Evolutionary conservation across 2,888 invertebrate species (phyloP), one percentile per base, ranked within the genome.

Genomic region (Eupithecia centaureata): DNA sequence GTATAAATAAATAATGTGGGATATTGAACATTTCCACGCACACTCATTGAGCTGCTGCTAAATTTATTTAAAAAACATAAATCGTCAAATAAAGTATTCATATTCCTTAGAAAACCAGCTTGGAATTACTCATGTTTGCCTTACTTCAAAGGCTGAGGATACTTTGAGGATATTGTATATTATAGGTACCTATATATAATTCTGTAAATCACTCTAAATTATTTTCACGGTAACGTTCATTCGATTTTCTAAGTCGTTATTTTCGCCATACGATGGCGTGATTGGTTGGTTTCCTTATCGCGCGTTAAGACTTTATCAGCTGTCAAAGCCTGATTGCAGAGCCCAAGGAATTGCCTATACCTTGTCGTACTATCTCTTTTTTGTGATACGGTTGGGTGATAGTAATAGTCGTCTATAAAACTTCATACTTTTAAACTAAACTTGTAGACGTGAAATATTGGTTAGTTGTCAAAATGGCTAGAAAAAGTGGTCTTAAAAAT

Each of bases 281-380:
- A 63, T 72, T 54, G 58, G 61, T 25, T 61, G 22, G 32, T 61
- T 71, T 30, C 57, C 67, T 71, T 74, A 73, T 73, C 75, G 63
- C 58, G 61, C 73, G 65, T 72, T 74, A 65, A 61, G 61, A 61
- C 73, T 74, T 76, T 80, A 80, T 79, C 77, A 77, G 75, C 74
- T 71, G 71, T 72, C 78, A 77, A 80, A 79, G 73, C 70, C 68
- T 73, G 79, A 82, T 80, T 78, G 79, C 71, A 67, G 64, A 74
- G 68, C 77, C 69, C 73, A 77, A 78, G 78, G 77, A 76, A 72
- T 73, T 73, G 67, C 78, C 79, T 75, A 83, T 88, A 87, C 88
- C 87, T 76, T 60, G 28, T 78, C 83, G 75, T 89, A 62, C 54
- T 65, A 88, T 90, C 86, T 82, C 73, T 73, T 61, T 22, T 10